Percentiles rank a stretch among this genome's conserved stretches.
Evolutionary conservation across 2,113 vertebrate genomes (phyloP).

Genomic region (Ammodytes dubius): DNA sequence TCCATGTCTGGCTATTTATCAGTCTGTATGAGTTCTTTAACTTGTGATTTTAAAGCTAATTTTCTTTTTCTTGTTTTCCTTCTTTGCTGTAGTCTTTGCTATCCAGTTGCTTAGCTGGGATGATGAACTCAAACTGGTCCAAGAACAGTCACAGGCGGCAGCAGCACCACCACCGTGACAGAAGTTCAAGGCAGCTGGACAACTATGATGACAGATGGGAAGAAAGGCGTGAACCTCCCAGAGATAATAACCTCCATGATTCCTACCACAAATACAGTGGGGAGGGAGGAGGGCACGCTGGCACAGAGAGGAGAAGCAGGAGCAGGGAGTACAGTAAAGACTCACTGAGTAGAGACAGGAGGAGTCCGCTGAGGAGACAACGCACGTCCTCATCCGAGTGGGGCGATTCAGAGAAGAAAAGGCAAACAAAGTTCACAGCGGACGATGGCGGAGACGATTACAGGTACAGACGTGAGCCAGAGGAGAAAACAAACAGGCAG

Average conservation of each 20-base stretch:
- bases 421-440: conserved; percentile 22
- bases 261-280: conserved; percentile 43
- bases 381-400: conserved; percentile 38
- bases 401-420: conserved; percentile 52
- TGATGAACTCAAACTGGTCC: conserved; percentile 64
- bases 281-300: not conserved
- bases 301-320: conserved; percentile 26
- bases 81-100: not conserved
- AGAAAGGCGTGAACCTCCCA: conserved; percentile 35
- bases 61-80: not conserved
- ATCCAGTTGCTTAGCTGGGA: conserved; percentile 12
- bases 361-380: conserved; percentile 48
- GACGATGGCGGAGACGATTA: conserved; percentile 17
- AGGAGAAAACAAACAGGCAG: conserved; percentile 15
- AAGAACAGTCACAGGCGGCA: conserved; percentile 47
- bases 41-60: not conserved
- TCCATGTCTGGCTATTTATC: not conserved
- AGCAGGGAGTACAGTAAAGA: conserved; percentile 55
- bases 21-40: not conserved
- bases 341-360: conserved; percentile 37
- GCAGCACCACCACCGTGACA: conserved; percentile 36
- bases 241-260: conserved; percentile 2
- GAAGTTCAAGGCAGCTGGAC: conserved; percentile 49
- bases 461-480: conserved; percentile 43
- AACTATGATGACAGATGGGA: conserved; percentile 41